Conservation (phyloP, 2,797 vertebrate species). For the Acanthis flammea region DNA sequence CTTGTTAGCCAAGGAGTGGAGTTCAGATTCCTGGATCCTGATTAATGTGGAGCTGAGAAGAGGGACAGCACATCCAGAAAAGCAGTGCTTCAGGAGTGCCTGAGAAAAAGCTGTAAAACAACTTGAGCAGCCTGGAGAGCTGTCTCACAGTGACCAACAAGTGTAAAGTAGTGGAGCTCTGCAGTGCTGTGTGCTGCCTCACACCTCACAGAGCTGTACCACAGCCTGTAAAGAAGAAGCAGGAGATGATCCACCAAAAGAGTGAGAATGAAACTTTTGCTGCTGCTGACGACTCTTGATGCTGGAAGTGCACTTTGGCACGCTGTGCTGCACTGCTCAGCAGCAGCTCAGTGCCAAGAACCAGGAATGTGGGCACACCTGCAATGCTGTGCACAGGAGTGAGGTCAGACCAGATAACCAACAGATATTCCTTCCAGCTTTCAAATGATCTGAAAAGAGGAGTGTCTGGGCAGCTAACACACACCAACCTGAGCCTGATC, state of each 20-base stretch:
- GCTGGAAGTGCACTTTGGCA: not conserved
- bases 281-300: not conserved
- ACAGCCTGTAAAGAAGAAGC: not conserved
- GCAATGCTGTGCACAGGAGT: not conserved
- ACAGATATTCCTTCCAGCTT: not conserved
- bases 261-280: not conserved
- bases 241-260: not conserved
- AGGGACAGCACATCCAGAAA: not conserved
- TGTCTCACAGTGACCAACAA: not conserved
- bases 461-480: not conserved
- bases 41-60: not conserved
- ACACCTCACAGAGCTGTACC: not conserved
- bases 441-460: not conserved
- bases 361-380: not conserved
- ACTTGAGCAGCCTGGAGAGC: not conserved
- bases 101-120: not conserved
- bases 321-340: rapidly evolving
- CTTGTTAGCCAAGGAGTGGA: not conserved
- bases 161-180: not conserved
- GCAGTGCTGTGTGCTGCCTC: not conserved
- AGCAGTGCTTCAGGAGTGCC: not conserved
- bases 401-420: not conserved
- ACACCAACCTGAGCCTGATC: not conserved
- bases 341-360: not conserved
- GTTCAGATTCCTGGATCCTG: not conserved